Conservation (phyloP, 2,797 vertebrate species). For the Pteropus rufus region DNA sequence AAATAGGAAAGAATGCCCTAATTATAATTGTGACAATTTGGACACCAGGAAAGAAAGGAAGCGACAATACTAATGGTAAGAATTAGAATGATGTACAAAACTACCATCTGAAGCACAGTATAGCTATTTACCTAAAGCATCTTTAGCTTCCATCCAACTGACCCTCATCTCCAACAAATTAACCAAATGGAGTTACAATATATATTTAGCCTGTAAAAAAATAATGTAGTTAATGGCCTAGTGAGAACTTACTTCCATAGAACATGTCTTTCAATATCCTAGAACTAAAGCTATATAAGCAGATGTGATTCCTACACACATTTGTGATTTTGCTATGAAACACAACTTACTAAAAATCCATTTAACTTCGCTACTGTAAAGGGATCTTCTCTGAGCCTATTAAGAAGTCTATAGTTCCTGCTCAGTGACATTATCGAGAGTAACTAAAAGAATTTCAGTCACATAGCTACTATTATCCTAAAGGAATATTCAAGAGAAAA, state of each 20-base stretch:
- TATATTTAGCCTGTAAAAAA: background rate
- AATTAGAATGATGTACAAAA: background rate
- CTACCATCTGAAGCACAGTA: background rate
- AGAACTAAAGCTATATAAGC: background rate
- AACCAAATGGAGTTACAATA: background rate
- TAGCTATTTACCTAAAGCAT: background rate
- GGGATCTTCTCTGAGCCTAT: background rate
- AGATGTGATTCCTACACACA: background rate
- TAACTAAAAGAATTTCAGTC: background rate
- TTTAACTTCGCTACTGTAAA: background rate
- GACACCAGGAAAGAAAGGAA: background rate
- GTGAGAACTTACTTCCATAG: background rate
- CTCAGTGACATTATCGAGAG: background rate
- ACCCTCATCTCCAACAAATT: background rate
- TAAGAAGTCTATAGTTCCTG: background rate
- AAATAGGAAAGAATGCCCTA: background rate
- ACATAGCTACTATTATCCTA: background rate
- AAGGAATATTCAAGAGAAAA: background rate
- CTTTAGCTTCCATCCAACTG: background rate
- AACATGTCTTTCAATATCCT: background rate
- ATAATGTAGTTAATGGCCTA: background rate
- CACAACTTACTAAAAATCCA: background rate
- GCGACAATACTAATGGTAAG: background rate
- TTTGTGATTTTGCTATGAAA: background rate
- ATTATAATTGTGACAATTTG: background rate